Evolutionary conservation across 2,113 vertebrate species (phyloP).

Genomic region (Cochlearius cochlearius): DNA sequence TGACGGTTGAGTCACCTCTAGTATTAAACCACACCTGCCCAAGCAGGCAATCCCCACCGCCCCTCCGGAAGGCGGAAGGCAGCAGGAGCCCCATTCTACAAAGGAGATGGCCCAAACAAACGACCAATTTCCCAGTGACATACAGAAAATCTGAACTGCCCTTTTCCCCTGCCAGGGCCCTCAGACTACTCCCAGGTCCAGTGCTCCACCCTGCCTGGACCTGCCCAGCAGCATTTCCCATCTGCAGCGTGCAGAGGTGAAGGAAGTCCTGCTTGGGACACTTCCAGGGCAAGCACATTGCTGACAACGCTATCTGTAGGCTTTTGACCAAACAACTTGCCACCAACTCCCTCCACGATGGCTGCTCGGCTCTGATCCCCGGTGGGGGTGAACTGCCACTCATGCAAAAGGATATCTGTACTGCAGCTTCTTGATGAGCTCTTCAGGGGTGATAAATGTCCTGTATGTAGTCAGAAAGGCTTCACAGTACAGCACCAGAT

Average conservation of each 20-base stretch:
- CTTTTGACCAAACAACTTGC: background rate
- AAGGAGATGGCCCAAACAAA: background rate
- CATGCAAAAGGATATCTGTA: constrained; percentile 92
- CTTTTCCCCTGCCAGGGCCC: background rate
- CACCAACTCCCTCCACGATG: fast-evolving
- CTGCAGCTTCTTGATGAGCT: constrained; percentile 97
- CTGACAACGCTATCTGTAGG: background rate
- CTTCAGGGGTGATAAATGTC: constrained; percentile 95
- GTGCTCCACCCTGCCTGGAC: background rate
- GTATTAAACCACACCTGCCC: background rate
- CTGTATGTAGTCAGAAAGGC: constrained; percentile 97
- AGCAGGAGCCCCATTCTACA: background rate
- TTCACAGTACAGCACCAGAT: constrained; percentile 97
- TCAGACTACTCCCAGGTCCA: background rate
- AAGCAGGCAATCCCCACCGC: background rate
- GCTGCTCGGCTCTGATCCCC: background rate
- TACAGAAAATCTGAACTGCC: background rate
- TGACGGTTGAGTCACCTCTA: background rate
- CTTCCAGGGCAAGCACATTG: background rate
- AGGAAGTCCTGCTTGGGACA: background rate
- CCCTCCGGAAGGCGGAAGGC: background rate
- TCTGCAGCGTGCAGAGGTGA: background rate
- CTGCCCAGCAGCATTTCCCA: background rate
- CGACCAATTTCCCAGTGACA: background rate
- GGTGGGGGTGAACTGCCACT: background rate